Conservation (phyloP, 2,797 vertebrate species). For the Cuniculus paca region DNA sequence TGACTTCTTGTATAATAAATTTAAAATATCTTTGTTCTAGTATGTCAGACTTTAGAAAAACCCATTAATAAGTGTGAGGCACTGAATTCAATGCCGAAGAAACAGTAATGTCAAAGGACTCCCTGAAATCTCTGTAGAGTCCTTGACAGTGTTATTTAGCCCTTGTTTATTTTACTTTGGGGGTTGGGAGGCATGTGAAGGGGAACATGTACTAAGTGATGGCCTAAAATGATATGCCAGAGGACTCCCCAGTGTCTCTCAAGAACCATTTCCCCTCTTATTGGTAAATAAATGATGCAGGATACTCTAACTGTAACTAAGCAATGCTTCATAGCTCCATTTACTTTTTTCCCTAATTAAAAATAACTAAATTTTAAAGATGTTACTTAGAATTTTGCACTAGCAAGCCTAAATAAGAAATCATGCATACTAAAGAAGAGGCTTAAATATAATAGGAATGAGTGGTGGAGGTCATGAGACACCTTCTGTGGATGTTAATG, state of each 20-base stretch:
- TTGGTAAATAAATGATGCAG: constrained; percentile 24
- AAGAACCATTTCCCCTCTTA: neutral
- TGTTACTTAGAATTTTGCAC: constrained; percentile 54
- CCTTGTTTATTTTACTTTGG: constrained; percentile 20
- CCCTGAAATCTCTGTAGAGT: neutral
- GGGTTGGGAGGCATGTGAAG: neutral
- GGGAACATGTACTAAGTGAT: neutral
- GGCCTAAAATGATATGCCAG: neutral
- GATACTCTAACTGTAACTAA: constrained; percentile 54
- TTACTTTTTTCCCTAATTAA: constrained; percentile 42
- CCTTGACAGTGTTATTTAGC: neutral
- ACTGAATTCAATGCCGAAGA: neutral
- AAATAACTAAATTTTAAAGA: neutral
- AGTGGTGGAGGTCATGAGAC: neutral
- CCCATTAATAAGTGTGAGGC: constrained; percentile 12
- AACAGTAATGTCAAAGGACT: neutral
- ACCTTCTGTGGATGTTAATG: neutral
- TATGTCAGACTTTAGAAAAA: constrained; percentile 36
- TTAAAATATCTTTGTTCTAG: constrained; percentile 11
- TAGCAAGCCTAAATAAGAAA: constrained; percentile 22
- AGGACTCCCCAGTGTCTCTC: neutral
- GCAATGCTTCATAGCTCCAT: neutral
- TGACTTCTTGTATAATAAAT: constrained; percentile 28
- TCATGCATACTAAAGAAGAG: neutral
- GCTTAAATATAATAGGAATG: neutral